Evolutionary conservation across 2,113 vertebrate species (phyloP).

Genomic region (Cynocephalus volans): DNA sequence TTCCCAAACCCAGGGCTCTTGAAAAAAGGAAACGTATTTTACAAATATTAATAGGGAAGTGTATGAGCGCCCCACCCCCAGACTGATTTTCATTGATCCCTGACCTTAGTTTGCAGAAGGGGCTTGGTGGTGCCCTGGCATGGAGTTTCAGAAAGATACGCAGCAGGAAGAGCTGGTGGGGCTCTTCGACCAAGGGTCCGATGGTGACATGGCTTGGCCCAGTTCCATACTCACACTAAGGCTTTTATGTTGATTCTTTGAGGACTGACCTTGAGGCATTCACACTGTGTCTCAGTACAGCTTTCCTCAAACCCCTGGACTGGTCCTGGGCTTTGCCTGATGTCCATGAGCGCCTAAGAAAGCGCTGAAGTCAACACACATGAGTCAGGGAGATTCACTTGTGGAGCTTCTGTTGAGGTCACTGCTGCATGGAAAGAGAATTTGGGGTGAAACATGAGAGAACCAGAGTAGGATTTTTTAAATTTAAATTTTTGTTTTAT

Average conservation of each 20-base stretch:
- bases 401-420: background rate
- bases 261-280: background rate
- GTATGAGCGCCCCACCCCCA: rapidly evolving
- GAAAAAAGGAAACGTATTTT: background rate
- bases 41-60: background rate
- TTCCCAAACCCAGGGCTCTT: background rate
- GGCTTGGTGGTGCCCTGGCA: rapidly evolving
- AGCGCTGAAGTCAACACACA: background rate
- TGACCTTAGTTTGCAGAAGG: background rate
- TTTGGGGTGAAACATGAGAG: background rate
- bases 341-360: background rate
- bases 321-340: background rate
- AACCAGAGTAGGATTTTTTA: background rate
- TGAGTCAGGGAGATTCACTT: background rate
- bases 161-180: rapidly evolving
- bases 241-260: background rate
- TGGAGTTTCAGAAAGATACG: background rate
- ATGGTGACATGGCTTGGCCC: background rate
- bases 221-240: rapidly evolving
- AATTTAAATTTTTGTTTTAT: background rate
- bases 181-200: background rate
- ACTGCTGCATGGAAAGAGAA: background rate
- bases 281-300: background rate
- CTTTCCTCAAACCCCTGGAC: background rate
- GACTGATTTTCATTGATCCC: background rate